phyloP scores from a whole-genome alignment of 2,888 invertebrate genomes.

The Eretmocerus hayati region DNA sequence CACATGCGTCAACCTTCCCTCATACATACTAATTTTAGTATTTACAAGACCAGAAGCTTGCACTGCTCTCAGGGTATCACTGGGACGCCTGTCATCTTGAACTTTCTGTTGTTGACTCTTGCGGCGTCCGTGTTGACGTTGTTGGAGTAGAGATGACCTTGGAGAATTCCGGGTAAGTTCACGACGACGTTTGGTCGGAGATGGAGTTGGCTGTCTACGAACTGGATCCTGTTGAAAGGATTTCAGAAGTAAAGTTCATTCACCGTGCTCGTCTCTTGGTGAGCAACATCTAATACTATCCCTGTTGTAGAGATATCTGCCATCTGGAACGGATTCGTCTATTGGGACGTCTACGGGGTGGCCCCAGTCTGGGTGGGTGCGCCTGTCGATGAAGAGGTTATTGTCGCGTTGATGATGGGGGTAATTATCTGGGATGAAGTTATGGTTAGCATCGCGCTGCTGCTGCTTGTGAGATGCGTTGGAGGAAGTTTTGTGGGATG shows the following conservation, averaged over 20 bases:
- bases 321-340: no score
- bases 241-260: background rate
- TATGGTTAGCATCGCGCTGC: slow-evolving; percentile 11
- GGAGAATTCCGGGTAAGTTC: no score
- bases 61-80: slow-evolving; percentile 22
- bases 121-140: slow-evolving; percentile 5
- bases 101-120: no score
- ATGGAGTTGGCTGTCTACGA: no score
- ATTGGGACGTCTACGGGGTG: slow-evolving; percentile 22
- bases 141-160: slow-evolving; percentile 1
- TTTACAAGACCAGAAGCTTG: slow-evolving; percentile 31
- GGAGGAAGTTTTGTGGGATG: no score
- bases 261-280: background rate
- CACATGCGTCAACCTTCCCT: slow-evolving; percentile 30
- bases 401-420: no score
- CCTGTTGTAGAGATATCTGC: slow-evolving; percentile 3
- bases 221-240: background rate
- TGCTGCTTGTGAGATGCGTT: no score
- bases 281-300: background rate
- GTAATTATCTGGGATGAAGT: slow-evolving; percentile 8
- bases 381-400: no score
- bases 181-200: no score
- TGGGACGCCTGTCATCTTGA: no score
- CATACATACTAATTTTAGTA: slow-evolving; percentile 39
- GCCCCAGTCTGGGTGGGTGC: no score